These are phyloP conservation scores for Lasioglossum lativentre DNA, from an alignment of 2,888 invertebrate species.

Conservation along the genomic window DNA sequence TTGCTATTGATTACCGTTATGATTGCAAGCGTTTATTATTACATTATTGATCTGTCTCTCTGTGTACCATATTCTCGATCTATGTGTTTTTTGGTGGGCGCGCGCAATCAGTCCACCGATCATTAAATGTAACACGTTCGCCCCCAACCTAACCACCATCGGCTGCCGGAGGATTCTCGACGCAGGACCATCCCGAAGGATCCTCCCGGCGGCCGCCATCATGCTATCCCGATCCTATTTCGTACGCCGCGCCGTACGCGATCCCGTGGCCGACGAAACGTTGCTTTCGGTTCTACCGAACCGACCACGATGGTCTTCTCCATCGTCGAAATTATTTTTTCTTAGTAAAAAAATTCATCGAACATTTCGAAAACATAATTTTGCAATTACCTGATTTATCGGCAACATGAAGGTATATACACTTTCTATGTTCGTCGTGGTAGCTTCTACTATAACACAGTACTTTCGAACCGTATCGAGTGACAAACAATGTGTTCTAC, in stretches of 20 bases:
- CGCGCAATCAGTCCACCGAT: conserved; percentile 52
- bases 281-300: not conserved
- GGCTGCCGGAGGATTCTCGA: conserved; percentile 26
- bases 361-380: not conserved
- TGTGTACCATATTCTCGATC: conserved; percentile 51
- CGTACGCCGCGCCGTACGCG: no score
- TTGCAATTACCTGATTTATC: not conserved
- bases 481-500: not conserved
- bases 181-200: conserved; percentile 8
- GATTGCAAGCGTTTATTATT: conserved; percentile 55
- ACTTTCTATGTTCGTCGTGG: not conserved
- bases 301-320: not conserved
- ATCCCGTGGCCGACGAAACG: not conserved
- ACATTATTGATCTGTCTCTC: conserved; percentile 57
- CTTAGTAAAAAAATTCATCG: not conserved
- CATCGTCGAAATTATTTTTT: not conserved
- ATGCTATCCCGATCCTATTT: conserved; percentile 7
- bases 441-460: not conserved
- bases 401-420: not conserved
- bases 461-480: not conserved
- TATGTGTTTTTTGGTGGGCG: conserved; percentile 55
- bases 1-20: conserved; percentile 67
- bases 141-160: conserved; percentile 1
- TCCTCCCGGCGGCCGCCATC: conserved; percentile 21
- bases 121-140: conserved; percentile 57